Evolutionary conservation across 2,888 invertebrate genomes (phyloP), one percentile per base, ranked within the genome.

Genomic region (Gymnoscelis rufifasciata): DNA sequence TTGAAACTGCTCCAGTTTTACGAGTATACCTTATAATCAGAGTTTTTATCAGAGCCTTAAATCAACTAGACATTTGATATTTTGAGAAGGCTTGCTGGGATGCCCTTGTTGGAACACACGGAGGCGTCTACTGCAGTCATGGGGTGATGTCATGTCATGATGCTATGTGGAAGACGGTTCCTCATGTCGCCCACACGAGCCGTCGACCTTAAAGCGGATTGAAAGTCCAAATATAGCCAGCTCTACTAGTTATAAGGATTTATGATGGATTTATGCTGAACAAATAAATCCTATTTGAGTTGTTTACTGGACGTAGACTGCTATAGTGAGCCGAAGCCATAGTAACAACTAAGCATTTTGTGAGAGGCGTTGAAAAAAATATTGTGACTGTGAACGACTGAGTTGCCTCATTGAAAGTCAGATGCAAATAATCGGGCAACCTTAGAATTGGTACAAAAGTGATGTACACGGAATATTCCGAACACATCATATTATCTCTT

Each of bases 151-250:
- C 56, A 56, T 51, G 38, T 11, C 43, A 43, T 51, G 46, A 46
- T 42, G 46, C 39, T 43, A 42, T 40, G 47, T 35, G 38, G 45
- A 40, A 47, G 49, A 43, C 49, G 28, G 52, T 57, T 51, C 52
- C 35, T 41, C 42, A 31, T 23, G 28, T 60, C 72, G 66, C 72
- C 75, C 66, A 71, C 66, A 11, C 38, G 19, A 55, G 58, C 53
- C 57, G 60, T 56, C 58, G 60, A 57, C 56, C 54, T 61, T 62
- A 48, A 33, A 46, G 43, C 46, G 27, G 52, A 55, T 55, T 56
- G 51, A 50, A 49, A 49, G 43, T 44, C 56, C 56, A 56, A 58
- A 56, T 58, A 58, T 56, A 56, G 53, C 45, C 45, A 54, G 53
- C 45, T 46, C 44, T 49, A 57, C 44, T 43, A 43, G 44, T 54